These are phyloP conservation scores for Limnephilus marmoratus DNA, from an alignment of 2,888 invertebrate species.

Conservation along the genomic window DNA sequence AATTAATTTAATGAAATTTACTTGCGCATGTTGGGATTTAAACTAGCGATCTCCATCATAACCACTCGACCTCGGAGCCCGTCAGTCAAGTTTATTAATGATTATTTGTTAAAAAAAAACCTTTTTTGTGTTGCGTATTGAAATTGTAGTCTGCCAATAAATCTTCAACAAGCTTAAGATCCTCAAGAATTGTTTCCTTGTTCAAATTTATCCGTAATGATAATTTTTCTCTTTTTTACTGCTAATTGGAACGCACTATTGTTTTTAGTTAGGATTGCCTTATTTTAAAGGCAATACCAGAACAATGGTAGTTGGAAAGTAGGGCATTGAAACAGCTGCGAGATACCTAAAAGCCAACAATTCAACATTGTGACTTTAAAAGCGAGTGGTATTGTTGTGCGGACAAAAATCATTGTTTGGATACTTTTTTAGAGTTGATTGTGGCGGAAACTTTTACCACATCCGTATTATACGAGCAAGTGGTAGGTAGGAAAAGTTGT, in stretches of 20 bases:
- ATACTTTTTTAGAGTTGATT: neutral
- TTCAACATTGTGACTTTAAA: conserved; percentile 21
- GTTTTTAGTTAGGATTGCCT: conserved; percentile 8
- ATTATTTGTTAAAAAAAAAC: neutral
- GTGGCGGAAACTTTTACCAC: neutral
- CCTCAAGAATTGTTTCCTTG: neutral
- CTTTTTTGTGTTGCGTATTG: neutral
- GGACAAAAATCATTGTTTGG: neutral
- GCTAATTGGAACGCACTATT: conserved; percentile 16
- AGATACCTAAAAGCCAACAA: conserved; percentile 7
- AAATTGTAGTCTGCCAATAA: neutral
- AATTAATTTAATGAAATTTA: no score
- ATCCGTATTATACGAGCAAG: neutral
- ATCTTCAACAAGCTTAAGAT: neutral
- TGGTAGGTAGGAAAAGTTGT: neutral
- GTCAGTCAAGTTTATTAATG: no score
- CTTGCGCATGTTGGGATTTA: no score
- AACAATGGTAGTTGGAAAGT: conserved; percentile 9
- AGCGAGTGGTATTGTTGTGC: neutral
- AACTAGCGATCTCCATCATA: no score
- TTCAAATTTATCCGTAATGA: neutral
- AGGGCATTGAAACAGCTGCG: neutral
- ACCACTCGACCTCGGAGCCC: no score
- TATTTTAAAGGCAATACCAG: conserved; percentile 27
- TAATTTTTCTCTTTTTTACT: neutral